These are phyloP conservation scores for Aphelinus atriplicis DNA, from an alignment of 1,140 invertebrate genomes.

Conservation along the genomic window DNA sequence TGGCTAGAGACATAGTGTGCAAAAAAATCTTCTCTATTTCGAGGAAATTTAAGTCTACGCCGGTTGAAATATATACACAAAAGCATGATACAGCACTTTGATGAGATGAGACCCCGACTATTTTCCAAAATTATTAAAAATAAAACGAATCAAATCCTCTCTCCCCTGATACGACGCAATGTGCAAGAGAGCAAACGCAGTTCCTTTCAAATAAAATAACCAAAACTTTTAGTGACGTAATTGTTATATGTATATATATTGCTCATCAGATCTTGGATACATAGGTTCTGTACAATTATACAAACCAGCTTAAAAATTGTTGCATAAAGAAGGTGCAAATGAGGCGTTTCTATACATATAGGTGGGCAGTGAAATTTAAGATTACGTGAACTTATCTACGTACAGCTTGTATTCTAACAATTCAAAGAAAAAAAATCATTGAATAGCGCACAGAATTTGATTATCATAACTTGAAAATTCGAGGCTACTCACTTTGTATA, in stretches of 20 bases:
- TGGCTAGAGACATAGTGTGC: constrained; percentile 12
- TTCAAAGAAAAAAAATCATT: no score
- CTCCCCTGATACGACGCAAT: constrained; percentile 20
- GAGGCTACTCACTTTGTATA: constrained; percentile 21
- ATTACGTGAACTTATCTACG: constrained; percentile 29
- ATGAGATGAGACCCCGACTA: no score
- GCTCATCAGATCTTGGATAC: constrained; percentile 25
- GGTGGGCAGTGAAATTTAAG: constrained; percentile 31
- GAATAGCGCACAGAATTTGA: no score
- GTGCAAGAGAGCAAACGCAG: constrained; percentile 30
- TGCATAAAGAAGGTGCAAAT: constrained; percentile 28
- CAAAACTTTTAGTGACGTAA: constrained; percentile 28
- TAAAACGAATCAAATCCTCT: no score
- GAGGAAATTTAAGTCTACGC: background rate
- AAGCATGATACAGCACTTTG: background rate
- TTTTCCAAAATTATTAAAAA: no score
- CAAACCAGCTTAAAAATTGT: constrained; percentile 29
- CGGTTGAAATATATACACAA: background rate
- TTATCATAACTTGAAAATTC: constrained; percentile 12
- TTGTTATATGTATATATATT: constrained; percentile 22
- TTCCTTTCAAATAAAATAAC: constrained; percentile 27
- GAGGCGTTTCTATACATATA: constrained; percentile 30
- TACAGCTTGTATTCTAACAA: constrained; percentile 3
- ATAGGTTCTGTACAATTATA: constrained; percentile 34
- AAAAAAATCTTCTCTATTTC: constrained; percentile 12